Conservation (phyloP, 53 echinoderm and acorn worm species). For the Zoroaster sp. region DNA sequence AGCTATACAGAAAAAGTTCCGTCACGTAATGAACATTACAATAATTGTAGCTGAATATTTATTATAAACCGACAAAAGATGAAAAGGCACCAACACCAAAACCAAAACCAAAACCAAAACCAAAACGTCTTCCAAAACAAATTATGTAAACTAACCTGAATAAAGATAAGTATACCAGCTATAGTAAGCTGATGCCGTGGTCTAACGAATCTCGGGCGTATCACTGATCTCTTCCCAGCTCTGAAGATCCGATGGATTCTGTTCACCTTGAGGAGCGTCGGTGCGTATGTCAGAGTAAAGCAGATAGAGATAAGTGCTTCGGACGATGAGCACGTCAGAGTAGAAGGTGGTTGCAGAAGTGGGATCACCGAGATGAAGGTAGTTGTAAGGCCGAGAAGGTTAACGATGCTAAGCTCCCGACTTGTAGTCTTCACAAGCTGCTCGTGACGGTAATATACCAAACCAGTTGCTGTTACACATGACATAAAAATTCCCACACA, state of each 20-base stretch:
- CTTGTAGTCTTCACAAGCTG: slow-evolving; percentile 68
- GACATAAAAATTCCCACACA: slow-evolving; percentile 6
- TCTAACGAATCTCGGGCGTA: slow-evolving; percentile 58
- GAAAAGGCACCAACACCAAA: too few species aligned
- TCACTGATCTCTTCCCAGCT: slow-evolving; percentile 43
- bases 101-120: too few species aligned
- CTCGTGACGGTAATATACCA: slow-evolving; percentile 44
- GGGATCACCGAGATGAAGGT: slow-evolving; percentile 52
- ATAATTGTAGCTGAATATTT: too few species aligned
- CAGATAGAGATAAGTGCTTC: slow-evolving; percentile 56
- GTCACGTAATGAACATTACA: too few species aligned
- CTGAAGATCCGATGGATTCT: slow-evolving; percentile 71
- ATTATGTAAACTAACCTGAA: slow-evolving; percentile 40
- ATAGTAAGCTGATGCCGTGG: slow-evolving; percentile 46
- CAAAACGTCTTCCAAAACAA: too few species aligned
- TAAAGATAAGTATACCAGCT: slow-evolving; percentile 31
- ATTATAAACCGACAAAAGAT: too few species aligned
- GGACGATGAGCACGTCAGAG: slow-evolving; percentile 22
- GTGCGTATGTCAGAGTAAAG: slow-evolving; percentile 69
- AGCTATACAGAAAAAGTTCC: too few species aligned
- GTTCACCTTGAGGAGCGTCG: slow-evolving; percentile 59
- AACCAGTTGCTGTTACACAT: slow-evolving; percentile 9
- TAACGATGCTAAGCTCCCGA: slow-evolving; percentile 64
- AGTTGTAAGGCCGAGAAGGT: slow-evolving; percentile 57
- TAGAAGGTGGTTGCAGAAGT: slow-evolving; percentile 48